Conservation (phyloP, 2,888 invertebrate species). For the Protonemura montana region DNA sequence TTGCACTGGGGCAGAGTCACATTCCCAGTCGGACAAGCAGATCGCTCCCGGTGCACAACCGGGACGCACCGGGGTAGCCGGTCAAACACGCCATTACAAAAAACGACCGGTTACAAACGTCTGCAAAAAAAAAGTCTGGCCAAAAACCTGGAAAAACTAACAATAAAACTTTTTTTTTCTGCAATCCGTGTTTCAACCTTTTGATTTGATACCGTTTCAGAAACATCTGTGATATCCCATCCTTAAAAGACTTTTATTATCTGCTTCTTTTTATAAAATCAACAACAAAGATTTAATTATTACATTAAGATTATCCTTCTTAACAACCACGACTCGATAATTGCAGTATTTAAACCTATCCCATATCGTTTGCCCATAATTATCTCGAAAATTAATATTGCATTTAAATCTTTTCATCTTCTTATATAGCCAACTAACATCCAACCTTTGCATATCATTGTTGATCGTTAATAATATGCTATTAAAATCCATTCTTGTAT, state of each 20-base stretch:
- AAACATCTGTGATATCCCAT: neutral
- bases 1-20: too few species aligned
- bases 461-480: neutral
- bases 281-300: neutral
- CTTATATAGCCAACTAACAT: neutral
- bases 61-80: too few species aligned
- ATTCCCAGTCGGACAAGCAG: too few species aligned
- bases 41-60: too few species aligned
- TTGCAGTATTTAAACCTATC: neutral
- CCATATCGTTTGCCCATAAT: neutral
- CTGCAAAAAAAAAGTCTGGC: neutral
- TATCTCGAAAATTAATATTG: neutral
- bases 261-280: neutral
- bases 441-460: neutral
- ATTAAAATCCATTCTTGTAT: slow-evolving; percentile 1
- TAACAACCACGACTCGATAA: neutral
- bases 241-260: neutral
- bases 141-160: neutral
- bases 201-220: neutral
- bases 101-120: too few species aligned
- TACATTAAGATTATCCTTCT: neutral
- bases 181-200: neutral
- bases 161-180: neutral
- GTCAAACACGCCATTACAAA: too few species aligned
- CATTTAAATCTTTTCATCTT: neutral